These are phyloP conservation scores for Zoanthus sansibaricus DNA, from an alignment of 92 coral and sea anemone genomes.

Conservation along the genomic window DNA sequence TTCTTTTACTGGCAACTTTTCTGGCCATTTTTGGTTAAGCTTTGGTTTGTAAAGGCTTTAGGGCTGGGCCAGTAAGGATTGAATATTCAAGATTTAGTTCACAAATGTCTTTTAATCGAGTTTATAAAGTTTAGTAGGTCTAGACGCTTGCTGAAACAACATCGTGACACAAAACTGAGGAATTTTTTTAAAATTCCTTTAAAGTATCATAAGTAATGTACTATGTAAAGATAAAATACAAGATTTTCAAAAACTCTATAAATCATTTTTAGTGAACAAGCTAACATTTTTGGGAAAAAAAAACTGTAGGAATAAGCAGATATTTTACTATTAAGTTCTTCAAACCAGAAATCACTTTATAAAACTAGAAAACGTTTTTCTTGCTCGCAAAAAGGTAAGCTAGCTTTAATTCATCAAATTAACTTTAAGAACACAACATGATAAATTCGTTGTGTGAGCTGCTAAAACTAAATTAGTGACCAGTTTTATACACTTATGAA, in stretches of 20 bases:
- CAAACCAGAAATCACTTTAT: not conserved
- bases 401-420: not conserved
- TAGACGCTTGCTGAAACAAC: constrained; percentile 29
- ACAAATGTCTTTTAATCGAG: not conserved
- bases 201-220: not conserved
- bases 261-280: not conserved
- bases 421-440: not conserved
- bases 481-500: not conserved
- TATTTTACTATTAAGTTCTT: not conserved
- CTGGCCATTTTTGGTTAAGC: constrained; percentile 45
- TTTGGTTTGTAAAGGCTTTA: not conserved
- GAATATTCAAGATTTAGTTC: not conserved
- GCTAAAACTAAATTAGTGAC: not conserved
- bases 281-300: not conserved
- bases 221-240: not conserved
- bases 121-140: not conserved
- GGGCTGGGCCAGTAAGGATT: constrained; percentile 10
- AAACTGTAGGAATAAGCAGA: not conserved
- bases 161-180: not conserved
- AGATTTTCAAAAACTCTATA: not conserved
- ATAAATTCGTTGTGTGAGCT: not conserved
- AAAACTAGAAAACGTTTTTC: not conserved
- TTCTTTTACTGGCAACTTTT: not conserved
- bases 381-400: not conserved
- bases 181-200: not conserved